These are phyloP conservation scores for Hemicordylus capensis DNA, from an alignment of 2,113 vertebrate species.

Conservation along the genomic window DNA sequence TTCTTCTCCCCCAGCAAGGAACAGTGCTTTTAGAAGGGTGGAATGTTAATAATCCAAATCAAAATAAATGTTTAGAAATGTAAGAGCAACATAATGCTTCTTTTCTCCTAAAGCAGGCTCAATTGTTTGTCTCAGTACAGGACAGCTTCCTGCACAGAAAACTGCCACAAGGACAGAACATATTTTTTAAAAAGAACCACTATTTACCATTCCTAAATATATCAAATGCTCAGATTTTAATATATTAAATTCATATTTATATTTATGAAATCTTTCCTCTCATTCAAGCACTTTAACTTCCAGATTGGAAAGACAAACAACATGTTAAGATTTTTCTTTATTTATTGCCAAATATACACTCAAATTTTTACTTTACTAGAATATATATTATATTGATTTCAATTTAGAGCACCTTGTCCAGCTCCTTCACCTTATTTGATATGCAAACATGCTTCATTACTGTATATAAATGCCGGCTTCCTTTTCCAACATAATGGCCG, in stretches of 20 bases:
- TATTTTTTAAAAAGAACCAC: slow-evolving; percentile 39
- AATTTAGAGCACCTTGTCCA: neutral
- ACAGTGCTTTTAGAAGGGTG: slow-evolving; percentile 28
- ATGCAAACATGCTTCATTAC: neutral
- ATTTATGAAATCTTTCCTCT: neutral
- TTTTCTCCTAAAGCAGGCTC: neutral
- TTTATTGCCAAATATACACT: no score
- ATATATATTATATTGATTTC: neutral
- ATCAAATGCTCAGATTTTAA: slow-evolving; percentile 11
- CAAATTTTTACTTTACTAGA: neutral
- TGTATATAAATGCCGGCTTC: neutral
- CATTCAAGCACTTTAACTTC: neutral
- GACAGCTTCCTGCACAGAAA: slow-evolving; percentile 49
- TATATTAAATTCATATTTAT: neutral
- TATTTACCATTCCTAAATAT: neutral
- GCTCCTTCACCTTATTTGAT: neutral
- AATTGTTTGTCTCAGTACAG: neutral
- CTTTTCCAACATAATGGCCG: no score
- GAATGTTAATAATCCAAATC: neutral
- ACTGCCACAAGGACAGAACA: slow-evolving; percentile 32
- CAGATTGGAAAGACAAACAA: neutral
- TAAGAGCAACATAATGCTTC: neutral
- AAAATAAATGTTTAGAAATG: neutral
- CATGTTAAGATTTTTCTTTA: no score
- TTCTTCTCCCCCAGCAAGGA: slow-evolving; percentile 32